phyloP scores from a whole-genome alignment of 2,113 vertebrate species.

The Cygnus buccinator region DNA sequence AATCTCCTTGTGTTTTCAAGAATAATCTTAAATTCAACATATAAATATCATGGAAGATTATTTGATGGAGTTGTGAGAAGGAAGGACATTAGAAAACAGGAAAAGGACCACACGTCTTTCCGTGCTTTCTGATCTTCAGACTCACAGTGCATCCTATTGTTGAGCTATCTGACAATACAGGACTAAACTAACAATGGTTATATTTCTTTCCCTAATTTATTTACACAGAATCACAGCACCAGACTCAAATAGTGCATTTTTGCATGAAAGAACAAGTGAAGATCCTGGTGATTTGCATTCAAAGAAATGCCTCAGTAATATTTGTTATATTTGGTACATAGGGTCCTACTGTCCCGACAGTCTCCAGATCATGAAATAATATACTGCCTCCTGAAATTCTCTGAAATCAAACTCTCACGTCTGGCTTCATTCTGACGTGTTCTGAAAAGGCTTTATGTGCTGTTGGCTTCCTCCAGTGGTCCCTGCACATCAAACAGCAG shows the following conservation, averaged over 20 bases:
- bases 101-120: neutral
- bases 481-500: neutral
- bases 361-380: neutral
- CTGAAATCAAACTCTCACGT: neutral
- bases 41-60: neutral
- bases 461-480: neutral
- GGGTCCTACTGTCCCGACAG: neutral
- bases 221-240: conserved; percentile 46
- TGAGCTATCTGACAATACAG: conserved; percentile 4
- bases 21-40: neutral
- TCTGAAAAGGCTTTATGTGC: conserved; percentile 16
- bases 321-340: neutral
- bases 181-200: neutral
- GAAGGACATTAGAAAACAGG: conserved; percentile 7
- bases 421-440: neutral
- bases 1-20: neutral
- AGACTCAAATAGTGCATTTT: conserved; percentile 40
- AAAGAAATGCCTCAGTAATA: neutral
- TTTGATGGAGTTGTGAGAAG: neutral
- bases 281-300: neutral
- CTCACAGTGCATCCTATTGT: neutral
- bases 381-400: neutral
- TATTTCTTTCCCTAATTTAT: conserved; percentile 26
- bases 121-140: neutral
- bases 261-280: neutral